Evolutionary conservation across 2,113 vertebrate genomes (phyloP).

Genomic region (Micronisus gabar): DNA sequence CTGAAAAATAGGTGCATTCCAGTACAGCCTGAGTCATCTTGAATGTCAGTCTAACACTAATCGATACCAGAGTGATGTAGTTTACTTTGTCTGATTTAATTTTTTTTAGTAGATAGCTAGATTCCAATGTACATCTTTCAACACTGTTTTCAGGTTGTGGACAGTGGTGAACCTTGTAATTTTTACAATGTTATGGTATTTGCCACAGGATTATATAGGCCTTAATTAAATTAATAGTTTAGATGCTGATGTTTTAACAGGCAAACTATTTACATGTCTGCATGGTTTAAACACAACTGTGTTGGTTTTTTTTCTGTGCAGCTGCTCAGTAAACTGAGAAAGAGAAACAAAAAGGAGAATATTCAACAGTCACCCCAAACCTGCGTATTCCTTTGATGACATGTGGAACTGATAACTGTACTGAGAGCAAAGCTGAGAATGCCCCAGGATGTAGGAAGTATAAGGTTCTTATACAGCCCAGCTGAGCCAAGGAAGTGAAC

Average conservation of each 20-base stretch:
- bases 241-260: neutral
- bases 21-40: neutral
- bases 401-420: neutral
- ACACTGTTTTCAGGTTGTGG: neutral
- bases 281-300: neutral
- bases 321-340: neutral
- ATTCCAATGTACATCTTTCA: neutral
- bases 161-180: neutral
- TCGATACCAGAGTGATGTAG: neutral
- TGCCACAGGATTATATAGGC: neutral
- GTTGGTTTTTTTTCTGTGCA: neutral
- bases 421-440: neutral
- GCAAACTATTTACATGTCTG: neutral
- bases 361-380: neutral
- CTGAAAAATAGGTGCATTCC: neutral
- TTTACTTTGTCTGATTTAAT: neutral
- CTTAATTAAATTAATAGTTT: neutral
- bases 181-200: neutral
- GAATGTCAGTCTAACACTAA: neutral
- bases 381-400: neutral
- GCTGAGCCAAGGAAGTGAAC: neutral
- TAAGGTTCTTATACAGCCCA: neutral
- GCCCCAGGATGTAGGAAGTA: neutral
- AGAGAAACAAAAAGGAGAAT: neutral
- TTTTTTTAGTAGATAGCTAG: neutral